Evolutionary conservation across 2,888 invertebrate genomes (phyloP).

Genomic region (Liodrosophila aerea): DNA sequence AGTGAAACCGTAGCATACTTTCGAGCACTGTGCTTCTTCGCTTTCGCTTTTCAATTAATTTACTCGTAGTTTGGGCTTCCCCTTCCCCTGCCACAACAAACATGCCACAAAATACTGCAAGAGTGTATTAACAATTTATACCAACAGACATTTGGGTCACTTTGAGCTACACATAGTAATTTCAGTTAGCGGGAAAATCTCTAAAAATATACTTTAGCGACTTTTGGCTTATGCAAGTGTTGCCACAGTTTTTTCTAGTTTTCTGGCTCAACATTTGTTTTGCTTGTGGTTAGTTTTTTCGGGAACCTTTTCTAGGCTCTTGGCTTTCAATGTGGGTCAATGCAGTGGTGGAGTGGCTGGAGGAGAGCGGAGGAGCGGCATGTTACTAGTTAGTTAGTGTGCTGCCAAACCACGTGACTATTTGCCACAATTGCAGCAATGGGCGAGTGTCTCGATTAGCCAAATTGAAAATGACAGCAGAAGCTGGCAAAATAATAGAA

Average conservation of each 20-base stretch:
- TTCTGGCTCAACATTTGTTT: constrained; percentile 44
- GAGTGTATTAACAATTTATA: constrained; percentile 4
- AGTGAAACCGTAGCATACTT: constrained; percentile 55
- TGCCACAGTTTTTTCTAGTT: constrained; percentile 4
- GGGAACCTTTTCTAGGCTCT: constrained; percentile 33
- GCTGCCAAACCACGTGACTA: constrained; percentile 68
- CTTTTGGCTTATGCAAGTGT: no score
- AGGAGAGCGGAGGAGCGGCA: neutral
- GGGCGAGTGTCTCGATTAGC: constrained; percentile 61
- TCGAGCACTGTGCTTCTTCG: constrained; percentile 35
- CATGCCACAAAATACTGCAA: constrained; percentile 3
- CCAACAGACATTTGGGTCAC: neutral
- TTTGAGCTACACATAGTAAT: neutral
- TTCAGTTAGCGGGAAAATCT: neutral
- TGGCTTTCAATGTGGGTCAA: constrained; percentile 65
- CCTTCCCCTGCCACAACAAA: constrained; percentile 14
- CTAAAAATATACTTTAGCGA: no score
- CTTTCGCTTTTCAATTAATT: constrained; percentile 74
- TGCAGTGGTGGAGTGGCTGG: constrained; percentile 31
- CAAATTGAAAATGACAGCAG: constrained; percentile 71
- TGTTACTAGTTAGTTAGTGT: constrained; percentile 14
- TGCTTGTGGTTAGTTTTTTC: constrained; percentile 37
- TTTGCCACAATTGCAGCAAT: constrained; percentile 59
- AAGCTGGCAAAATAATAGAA: constrained; percentile 13
- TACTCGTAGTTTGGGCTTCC: constrained; percentile 36